Base-by-base conservation (phyloP, 1,140 invertebrate species). In the Heliconius congener region DNA sequence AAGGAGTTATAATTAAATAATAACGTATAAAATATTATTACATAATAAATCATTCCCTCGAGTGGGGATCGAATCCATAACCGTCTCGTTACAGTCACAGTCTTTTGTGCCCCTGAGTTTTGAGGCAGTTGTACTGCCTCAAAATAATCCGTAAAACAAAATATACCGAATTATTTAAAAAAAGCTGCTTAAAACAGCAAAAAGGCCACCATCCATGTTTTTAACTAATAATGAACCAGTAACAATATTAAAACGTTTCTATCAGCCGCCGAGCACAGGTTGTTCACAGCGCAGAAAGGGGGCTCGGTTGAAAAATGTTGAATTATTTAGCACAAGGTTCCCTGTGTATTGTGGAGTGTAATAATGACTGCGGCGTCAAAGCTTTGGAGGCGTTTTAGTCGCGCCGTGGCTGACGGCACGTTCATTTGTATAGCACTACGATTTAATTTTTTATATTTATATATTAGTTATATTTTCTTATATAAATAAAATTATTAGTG, bases 321-420 rank as follows among this genome's bases (percentile, higher is more conserved):
- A 78, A 81, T 81, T 78, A 81, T 81, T 78, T 81, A 81, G 80
- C 76, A 78, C 72, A 75, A 81, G 76, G 66, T 71, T 73, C 72
- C 30, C 39, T 39, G n/a, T 37, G 50, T 71, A 77, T 81, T 77
- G 79, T 78, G 30, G 46, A 76, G 71, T 52, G 74, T 70, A 73
- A 73, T 80, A 76, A 73, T 76, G 74, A 73, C 42, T 74, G 74
- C 74, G 74, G 74, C 71, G 79, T 72, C 79, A 80, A 76, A 80
- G 79, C 74, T 76, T 80, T 76, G 79, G 70, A 66, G 57, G 57
- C 57, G 57, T 70, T 66, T 66, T 55, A 57, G 73, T 57, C 52
- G 50, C 74, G 74, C 23, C 55, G 66, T 8, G 39, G 18, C 60
- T 71, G 57, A 70, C 57, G 34, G 74, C 74, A 66, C 66, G 60